A percentile compares a stretch with the other conserved stretches of the same genome.
These are phyloP conservation scores for Syngnathus rostellatus DNA, from an alignment of 2,797 vertebrate genomes.

Conservation along the genomic window DNA sequence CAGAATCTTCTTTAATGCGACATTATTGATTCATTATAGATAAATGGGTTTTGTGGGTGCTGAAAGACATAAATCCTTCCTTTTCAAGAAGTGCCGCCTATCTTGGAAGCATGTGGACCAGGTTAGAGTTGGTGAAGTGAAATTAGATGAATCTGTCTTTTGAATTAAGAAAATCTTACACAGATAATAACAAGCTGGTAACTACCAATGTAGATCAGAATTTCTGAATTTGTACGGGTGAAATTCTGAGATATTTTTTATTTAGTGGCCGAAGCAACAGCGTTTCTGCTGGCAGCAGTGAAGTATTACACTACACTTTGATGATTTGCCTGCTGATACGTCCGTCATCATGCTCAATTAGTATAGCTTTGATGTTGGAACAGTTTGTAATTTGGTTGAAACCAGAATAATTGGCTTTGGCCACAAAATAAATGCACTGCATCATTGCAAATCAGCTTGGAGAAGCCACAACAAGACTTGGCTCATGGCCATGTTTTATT, in stretches of 20 bases:
- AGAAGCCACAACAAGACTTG: not conserved
- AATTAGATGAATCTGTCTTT: constrained; percentile 60
- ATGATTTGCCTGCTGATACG: not conserved
- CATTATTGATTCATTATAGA: constrained; percentile 30
- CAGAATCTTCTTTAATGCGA: constrained; percentile 11
- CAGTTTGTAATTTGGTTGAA: not conserved
- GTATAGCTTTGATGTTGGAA: not conserved
- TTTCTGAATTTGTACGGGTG: too few relatives aligned
- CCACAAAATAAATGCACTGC: not conserved
- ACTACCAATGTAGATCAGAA: constrained; percentile 39
- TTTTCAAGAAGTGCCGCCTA: constrained; percentile 34
- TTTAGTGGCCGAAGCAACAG: not conserved
- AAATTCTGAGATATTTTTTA: not conserved
- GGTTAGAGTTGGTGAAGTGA: constrained; percentile 56
- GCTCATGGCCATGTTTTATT: not conserved
- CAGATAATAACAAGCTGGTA: constrained; percentile 49
- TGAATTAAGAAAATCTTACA: constrained; percentile 63
- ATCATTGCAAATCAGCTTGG: not conserved
- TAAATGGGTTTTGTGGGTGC: constrained; percentile 37
- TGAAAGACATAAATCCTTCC: constrained; percentile 41
- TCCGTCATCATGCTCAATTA: not conserved
- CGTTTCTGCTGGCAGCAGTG: not conserved
- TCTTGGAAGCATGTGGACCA: constrained; percentile 47
- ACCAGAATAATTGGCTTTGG: not conserved
- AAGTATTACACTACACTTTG: not conserved